Conservation (phyloP, 2,888 invertebrate species). For the Aradus depressus region DNA sequence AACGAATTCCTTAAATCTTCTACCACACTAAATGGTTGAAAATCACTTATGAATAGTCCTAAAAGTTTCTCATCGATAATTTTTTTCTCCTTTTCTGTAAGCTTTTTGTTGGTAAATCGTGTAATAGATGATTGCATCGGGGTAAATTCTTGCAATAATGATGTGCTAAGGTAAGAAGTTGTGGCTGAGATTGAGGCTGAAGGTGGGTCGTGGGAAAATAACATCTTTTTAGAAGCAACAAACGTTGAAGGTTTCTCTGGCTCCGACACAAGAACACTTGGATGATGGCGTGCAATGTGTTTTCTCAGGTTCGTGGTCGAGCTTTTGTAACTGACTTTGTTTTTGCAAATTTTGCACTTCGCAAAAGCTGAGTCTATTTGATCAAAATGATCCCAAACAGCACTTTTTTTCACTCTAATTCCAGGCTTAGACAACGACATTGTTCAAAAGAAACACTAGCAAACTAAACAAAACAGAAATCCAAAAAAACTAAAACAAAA, state of each 20-base stretch:
- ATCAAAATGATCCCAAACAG: slow-evolving; percentile 7
- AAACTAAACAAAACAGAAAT: too few relatives aligned
- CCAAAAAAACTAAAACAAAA: too few relatives aligned
- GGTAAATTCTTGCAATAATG: too few relatives aligned
- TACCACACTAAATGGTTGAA: slow-evolving; percentile 34
- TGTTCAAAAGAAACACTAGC: too few relatives aligned
- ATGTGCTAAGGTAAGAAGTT: too few relatives aligned
- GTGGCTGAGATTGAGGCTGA: too few relatives aligned
- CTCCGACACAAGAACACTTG: slow-evolving; percentile 13
- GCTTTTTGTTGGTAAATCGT: slow-evolving; percentile 9
- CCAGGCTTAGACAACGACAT: too few relatives aligned
- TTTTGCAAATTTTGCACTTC: slow-evolving; percentile 18
- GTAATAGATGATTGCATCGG: neutral
- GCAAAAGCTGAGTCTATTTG: slow-evolving; percentile 2
- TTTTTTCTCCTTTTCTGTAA: slow-evolving; percentile 28
- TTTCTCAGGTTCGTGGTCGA: slow-evolving; percentile 19
- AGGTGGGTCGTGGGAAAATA: too few relatives aligned
- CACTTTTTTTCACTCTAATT: slow-evolving; percentile 8
- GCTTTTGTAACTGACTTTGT: slow-evolving; percentile 16
- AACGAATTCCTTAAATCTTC: slow-evolving; percentile 32
- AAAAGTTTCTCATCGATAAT: slow-evolving; percentile 30
- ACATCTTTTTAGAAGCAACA: neutral
- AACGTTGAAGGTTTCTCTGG: neutral
- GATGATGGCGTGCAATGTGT: slow-evolving; percentile 20
- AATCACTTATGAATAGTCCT: slow-evolving; percentile 32